Evolutionary conservation across 2,113 vertebrate genomes (phyloP).

Genomic region (Girardinichthys multiradiatus): DNA sequence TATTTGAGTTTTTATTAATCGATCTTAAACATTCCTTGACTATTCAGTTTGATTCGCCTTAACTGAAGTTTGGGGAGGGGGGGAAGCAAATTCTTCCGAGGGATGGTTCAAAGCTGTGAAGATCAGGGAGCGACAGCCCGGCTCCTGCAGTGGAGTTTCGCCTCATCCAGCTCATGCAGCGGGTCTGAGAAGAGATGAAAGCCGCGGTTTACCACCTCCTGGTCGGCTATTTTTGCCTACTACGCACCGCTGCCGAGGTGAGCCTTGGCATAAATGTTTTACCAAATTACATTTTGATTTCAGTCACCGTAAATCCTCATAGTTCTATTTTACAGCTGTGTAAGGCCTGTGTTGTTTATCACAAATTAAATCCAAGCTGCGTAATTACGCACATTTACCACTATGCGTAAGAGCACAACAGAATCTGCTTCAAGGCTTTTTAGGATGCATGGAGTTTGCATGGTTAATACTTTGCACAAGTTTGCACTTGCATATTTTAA

Average conservation of each 20-base stretch:
- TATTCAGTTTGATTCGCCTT: not conserved
- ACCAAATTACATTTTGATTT: not conserved
- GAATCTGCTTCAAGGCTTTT: not conserved
- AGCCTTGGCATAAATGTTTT: not conserved
- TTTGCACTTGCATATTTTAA: not conserved
- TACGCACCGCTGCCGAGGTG: conserved; percentile 74
- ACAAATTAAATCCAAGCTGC: not conserved
- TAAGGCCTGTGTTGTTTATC: not conserved
- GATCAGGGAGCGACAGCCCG: conserved; percentile 66
- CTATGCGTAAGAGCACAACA: not conserved
- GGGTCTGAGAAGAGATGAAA: conserved; percentile 80
- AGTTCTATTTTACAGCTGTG: too few species aligned
- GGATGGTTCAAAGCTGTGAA: conserved; percentile 62
- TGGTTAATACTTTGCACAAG: not conserved
- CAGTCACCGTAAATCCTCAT: too few species aligned
- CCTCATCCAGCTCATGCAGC: conserved; percentile 54
- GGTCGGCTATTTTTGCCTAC: conserved; percentile 72
- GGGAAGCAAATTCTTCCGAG: conserved; percentile 45
- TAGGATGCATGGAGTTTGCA: not conserved
- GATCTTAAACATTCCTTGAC: not conserved
- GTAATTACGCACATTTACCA: conserved; percentile 39
- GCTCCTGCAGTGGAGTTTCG: conserved; percentile 59
- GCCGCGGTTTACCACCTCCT: conserved; percentile 71
- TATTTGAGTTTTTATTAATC: not conserved
- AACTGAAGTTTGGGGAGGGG: conserved; percentile 27